phyloP scores from a whole-genome alignment of 2,797 vertebrate genomes.

The Anguilla obscura region DNA sequence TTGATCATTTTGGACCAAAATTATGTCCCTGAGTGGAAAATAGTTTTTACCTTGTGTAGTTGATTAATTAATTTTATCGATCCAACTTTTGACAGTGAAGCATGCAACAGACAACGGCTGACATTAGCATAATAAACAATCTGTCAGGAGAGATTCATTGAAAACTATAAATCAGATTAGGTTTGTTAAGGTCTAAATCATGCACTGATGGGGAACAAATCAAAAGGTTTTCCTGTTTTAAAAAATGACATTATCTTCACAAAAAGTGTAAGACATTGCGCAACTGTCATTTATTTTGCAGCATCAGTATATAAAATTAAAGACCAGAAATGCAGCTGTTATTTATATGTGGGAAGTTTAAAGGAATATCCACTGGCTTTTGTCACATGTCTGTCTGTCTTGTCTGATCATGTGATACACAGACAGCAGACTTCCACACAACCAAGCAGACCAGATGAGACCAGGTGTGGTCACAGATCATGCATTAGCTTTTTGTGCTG shows the following conservation, averaged over 20 bases:
- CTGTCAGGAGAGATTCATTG: neutral
- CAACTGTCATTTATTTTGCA: neutral
- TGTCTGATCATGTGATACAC: neutral
- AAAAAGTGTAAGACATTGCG: neutral
- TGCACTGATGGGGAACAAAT: neutral
- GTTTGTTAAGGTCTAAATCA: neutral
- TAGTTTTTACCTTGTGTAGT: neutral
- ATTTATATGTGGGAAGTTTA: neutral
- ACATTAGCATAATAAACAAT: neutral
- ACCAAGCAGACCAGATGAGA: slow-evolving; percentile 49
- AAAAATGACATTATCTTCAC: neutral
- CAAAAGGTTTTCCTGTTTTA: neutral
- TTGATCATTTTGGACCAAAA: neutral
- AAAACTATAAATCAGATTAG: neutral
- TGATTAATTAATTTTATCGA: neutral
- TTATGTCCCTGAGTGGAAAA: neutral
- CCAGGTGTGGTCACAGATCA: slow-evolving; percentile 64
- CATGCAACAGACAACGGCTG: neutral
- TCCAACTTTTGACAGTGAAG: neutral
- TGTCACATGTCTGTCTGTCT: neutral
- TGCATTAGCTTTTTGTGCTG: slow-evolving; percentile 68
- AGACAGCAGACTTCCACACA: neutral
- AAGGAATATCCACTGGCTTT: neutral
- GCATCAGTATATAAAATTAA: neutral
- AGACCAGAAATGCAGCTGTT: neutral